phyloP scores from a whole-genome alignment of 2,113 vertebrate species.

The Polypterus bichir region DNA sequence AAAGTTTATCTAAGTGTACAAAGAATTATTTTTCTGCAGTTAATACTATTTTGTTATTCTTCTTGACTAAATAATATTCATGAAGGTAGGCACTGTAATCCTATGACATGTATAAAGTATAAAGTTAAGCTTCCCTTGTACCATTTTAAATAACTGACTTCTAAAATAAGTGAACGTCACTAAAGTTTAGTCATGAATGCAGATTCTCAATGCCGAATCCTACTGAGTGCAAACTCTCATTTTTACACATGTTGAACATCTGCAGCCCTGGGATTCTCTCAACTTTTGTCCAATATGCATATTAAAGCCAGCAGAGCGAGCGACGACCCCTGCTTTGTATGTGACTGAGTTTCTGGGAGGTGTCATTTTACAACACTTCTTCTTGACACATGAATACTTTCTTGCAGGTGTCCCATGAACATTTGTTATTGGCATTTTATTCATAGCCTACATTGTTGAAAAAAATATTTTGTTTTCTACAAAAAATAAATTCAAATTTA shows the following conservation, averaged over 20 bases:
- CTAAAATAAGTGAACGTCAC: no score
- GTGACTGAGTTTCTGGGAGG: slow-evolving; percentile 18
- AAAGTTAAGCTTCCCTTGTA: no score
- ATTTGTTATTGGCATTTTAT: slow-evolving; percentile 10
- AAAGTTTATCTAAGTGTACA: no score
- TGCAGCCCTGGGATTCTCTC: slow-evolving; percentile 17
- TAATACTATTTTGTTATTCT: no score
- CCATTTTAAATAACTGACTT: no score
- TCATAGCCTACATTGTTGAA: slow-evolving; percentile 4
- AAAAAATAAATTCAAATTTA: no score
- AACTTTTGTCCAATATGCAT: slow-evolving; percentile 23
- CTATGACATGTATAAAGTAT: no score
- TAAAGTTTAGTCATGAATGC: no score
- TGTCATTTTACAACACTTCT: slow-evolving; percentile 13
- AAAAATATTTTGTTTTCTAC: slow-evolving; percentile 4
- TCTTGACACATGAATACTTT: slow-evolving; percentile 18
- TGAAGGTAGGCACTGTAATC: no score
- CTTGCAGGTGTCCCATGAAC: slow-evolving; percentile 16
- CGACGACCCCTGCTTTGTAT: background rate
- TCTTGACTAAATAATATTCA: no score
- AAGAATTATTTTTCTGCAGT: no score
- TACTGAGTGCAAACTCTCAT: slow-evolving; percentile 3
- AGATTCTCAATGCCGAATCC: background rate
- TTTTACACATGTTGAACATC: slow-evolving; percentile 21
- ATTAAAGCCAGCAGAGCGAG: slow-evolving; percentile 14